These are phyloP conservation scores for Varanus salvator DNA, from an alignment of 2,113 vertebrate species.

Conservation along the genomic window DNA sequence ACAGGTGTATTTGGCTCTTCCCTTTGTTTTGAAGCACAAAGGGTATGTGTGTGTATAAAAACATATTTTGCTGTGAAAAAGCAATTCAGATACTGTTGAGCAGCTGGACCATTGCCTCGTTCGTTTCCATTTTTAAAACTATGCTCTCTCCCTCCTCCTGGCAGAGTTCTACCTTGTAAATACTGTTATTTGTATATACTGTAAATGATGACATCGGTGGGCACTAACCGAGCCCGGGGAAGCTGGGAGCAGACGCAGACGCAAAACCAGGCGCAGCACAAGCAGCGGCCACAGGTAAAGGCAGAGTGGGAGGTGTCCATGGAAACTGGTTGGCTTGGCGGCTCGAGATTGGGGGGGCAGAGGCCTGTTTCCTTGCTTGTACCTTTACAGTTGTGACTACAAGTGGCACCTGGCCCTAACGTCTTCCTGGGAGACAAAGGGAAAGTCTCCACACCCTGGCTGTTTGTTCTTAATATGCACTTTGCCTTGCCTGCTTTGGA, in stretches of 20 bases:
- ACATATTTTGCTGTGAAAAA: background rate
- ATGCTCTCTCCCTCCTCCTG: slow-evolving; percentile 37
- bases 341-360: background rate
- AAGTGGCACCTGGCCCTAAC: background rate
- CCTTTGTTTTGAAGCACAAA: background rate
- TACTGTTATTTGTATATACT: slow-evolving; percentile 99
- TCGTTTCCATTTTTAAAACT: slow-evolving; percentile 29
- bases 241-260: slow-evolving; percentile 97
- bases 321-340: slow-evolving; percentile 21
- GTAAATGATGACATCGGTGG: slow-evolving; percentile 99
- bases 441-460: background rate
- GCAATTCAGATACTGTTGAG: fast-evolving
- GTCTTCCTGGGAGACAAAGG: slow-evolving; percentile 17
- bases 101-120: background rate
- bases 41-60: fast-evolving
- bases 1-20: background rate
- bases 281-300: slow-evolving; percentile 89
- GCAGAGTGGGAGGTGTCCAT: background rate
- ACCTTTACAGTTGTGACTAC: background rate
- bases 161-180: slow-evolving; percentile 97
- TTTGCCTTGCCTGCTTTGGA: background rate
- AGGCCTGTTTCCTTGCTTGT: slow-evolving; percentile 15
- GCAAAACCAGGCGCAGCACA: slow-evolving; percentile 97
- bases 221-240: slow-evolving; percentile 93
- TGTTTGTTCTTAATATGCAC: background rate